Evolutionary conservation across 2,888 invertebrate genomes (phyloP).

Genomic region (Saturnia pavonia): DNA sequence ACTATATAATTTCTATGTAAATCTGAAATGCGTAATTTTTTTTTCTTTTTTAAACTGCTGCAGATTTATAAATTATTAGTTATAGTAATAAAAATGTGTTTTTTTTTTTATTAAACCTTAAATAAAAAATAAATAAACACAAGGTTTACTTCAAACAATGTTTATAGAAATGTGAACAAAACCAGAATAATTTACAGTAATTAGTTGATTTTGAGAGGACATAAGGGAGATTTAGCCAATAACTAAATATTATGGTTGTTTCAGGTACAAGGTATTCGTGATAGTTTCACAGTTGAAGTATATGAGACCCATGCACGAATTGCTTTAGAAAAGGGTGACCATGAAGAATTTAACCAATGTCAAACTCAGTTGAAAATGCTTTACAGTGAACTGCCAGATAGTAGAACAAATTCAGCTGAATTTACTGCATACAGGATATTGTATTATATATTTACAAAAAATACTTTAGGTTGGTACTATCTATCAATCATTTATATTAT

Average conservation of each 20-base stretch:
- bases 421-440: conserved; percentile 98
- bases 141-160: neutral
- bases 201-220: neutral
- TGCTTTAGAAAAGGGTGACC: conserved; percentile 98
- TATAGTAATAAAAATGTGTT: no score
- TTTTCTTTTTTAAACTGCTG: no score
- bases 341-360: conserved; percentile 99
- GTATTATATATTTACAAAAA: conserved; percentile 99
- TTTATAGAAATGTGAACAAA: neutral
- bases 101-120: no score
- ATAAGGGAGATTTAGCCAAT: neutral
- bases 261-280: conserved; percentile 96
- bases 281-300: conserved; percentile 97
- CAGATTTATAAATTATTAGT: no score
- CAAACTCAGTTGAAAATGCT: conserved; percentile 98
- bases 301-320: conserved; percentile 99
- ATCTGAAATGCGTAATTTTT: no score
- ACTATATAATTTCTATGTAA: no score
- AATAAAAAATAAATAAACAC: no score
- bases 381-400: conserved; percentile 89
- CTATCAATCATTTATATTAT: conserved; percentile 8
- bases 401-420: conserved; percentile 89
- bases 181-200: neutral
- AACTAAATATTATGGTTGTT: conserved; percentile 34
- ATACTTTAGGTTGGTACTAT: conserved; percentile 90